Conservation (phyloP, 1,140 invertebrate species). For the Phocides pigmalion region DNA sequence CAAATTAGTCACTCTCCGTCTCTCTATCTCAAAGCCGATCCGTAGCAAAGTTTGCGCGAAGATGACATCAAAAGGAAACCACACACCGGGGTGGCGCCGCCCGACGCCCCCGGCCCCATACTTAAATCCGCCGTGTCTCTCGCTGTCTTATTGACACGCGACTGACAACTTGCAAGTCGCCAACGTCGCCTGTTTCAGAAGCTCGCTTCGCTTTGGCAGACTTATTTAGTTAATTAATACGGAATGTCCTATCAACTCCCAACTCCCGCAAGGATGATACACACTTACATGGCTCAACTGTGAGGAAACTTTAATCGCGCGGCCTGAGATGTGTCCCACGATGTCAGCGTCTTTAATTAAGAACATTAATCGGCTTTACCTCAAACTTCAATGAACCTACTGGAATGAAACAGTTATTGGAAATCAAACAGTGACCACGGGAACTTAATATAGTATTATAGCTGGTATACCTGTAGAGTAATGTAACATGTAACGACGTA, state of each 20-base stretch:
- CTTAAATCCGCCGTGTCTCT: conserved; percentile 75
- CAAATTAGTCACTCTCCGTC: conserved; percentile 84
- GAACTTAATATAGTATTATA: neutral
- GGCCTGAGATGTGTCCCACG: conserved; percentile 41
- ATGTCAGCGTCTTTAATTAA: conserved; percentile 56
- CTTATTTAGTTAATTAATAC: conserved; percentile 83
- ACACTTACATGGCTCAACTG: conserved; percentile 63
- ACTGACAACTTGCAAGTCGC: conserved; percentile 78
- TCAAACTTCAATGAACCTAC: conserved; percentile 9
- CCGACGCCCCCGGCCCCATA: conserved; percentile 66
- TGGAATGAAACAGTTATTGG: conserved; percentile 11
- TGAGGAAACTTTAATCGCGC: conserved; percentile 72
- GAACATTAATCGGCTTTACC: conserved; percentile 41
- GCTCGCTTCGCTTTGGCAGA: conserved; percentile 69
- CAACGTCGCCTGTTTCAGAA: conserved; percentile 62
- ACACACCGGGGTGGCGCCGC: conserved; percentile 79
- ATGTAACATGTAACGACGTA: neutral
- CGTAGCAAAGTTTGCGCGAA: conserved; percentile 84
- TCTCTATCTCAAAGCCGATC: conserved; percentile 84
- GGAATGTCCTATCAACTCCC: conserved; percentile 79
- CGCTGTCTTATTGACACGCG: conserved; percentile 81
- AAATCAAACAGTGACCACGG: conserved; percentile 8
- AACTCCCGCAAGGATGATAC: conserved; percentile 67
- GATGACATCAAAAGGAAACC: conserved; percentile 84
- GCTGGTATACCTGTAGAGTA: neutral